Evolutionary conservation across 2,113 vertebrate genomes (phyloP), one percentile per base, ranked within the genome.

Genomic region (Jacana jacana): DNA sequence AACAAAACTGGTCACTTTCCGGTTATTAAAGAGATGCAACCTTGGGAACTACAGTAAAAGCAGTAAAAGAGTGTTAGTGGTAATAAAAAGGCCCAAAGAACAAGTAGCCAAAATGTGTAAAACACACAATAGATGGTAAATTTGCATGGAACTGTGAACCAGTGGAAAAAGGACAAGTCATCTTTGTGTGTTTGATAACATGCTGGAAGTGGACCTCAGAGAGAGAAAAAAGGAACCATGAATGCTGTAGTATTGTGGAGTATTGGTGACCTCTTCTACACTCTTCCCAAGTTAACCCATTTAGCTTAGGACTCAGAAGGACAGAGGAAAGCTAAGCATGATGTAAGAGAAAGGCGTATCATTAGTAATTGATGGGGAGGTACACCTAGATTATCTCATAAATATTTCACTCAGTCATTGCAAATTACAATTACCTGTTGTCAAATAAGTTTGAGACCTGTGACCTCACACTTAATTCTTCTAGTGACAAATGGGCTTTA

Each of bases 301-400:
- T 65, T 78, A 25, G 11, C 4, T 24, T 52, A 77, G 6, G 42
- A 81, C 10, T 6, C 18, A 72, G 18, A 58, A 31, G 25, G 33
- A 17, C 63, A 39, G 31, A 49, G 42, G 5, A 66, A 87, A 79
- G 6, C 24, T 82, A 33, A 66, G 15, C 20, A 76, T 28, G 79
- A 49, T 14, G 30, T 6, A 52, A 52, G 11, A n/a, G 17, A 65
- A 83, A 86, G 12, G 1, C 1, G 0, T 28, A 5, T 11, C 4
- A 51, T 55, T 77, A 24, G 4, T 24, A 77, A 60, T 35, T 28
- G 4, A 22, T 11, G 6, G 7, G 23, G 6, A 87, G 4, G 17
- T 51, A 55, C 6, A 27, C 12, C 3, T 31, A 4, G 48, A 18
- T 54, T 81, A 40, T 72, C 10, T 13, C 54, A 33, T 12, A 61